phyloP scores from a whole-genome alignment of 1,140 invertebrate genomes.

The Meteorus sp. region DNA sequence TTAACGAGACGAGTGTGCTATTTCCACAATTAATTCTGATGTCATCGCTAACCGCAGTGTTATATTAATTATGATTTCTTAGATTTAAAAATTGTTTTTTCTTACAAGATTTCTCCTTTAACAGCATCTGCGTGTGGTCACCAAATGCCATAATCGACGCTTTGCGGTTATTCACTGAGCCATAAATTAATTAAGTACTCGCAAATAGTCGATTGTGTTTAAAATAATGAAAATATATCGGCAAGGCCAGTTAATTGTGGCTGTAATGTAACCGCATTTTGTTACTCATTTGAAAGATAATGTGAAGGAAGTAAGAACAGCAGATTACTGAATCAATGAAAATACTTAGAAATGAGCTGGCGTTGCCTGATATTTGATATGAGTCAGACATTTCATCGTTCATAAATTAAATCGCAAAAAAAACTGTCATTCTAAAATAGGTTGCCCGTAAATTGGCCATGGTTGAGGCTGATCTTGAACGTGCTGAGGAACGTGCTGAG shows the following conservation, averaged over 20 bases:
- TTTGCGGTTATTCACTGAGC: not conserved
- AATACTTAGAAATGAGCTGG: not conserved
- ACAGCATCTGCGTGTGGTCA: constrained; percentile 16
- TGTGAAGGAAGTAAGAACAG: too few relatives aligned
- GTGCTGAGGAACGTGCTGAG: constrained; percentile 99
- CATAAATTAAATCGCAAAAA: constrained; percentile 11
- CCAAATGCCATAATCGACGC: not conserved
- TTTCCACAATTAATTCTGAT: too few relatives aligned
- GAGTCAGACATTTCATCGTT: not conserved
- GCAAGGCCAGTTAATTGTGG: too few relatives aligned
- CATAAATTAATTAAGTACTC: not conserved
- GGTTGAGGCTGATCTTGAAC: constrained; percentile 99
- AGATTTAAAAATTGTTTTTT: not conserved
- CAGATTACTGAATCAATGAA: not conserved
- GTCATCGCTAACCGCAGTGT: too few relatives aligned
- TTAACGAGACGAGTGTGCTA: too few relatives aligned
- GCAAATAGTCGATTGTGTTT: too few relatives aligned
- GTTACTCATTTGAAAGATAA: too few relatives aligned
- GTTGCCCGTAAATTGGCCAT: constrained; percentile 99
- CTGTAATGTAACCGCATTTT: too few relatives aligned
- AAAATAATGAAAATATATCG: too few relatives aligned
- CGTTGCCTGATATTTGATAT: not conserved
- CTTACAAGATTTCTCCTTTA: constrained; percentile 15
- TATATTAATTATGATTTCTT: too few relatives aligned
- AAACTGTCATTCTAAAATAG: constrained; percentile 67